phyloP scores from a whole-genome alignment of 2,113 vertebrate species.

The Oryzias javanicus region DNA sequence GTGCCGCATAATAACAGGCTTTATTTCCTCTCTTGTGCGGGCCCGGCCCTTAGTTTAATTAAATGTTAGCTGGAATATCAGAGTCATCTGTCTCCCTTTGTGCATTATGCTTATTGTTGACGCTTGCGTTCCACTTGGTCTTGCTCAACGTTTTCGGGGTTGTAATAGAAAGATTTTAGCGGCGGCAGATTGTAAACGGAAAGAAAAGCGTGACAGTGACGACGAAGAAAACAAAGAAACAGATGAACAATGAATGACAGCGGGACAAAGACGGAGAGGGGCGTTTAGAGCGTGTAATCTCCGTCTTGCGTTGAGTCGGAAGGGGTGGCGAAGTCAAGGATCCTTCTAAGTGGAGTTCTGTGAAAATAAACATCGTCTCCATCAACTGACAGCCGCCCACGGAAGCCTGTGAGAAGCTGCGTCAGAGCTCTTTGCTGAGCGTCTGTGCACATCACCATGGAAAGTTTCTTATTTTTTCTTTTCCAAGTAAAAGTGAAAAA shows the following conservation, averaged over 20 bases:
- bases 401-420: conserved; percentile 18
- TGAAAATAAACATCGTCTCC: conserved; percentile 47
- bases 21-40: conserved; percentile 54
- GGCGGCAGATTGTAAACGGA: conserved; percentile 11
- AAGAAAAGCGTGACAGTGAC: background rate
- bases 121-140: conserved; percentile 34
- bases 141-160: conserved; percentile 9
- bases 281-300: conserved; percentile 12
- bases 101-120: conserved; percentile 44
- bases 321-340: conserved; percentile 44
- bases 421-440: conserved; percentile 29
- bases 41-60: conserved; percentile 58
- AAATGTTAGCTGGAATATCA: conserved; percentile 69
- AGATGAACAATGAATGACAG: background rate
- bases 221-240: conserved; percentile 1
- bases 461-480: background rate
- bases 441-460: conserved; percentile 7
- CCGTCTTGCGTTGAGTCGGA: conserved; percentile 30
- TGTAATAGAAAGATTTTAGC: conserved; percentile 3
- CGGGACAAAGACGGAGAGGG: conserved; percentile 2
- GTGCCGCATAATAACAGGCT: conserved; percentile 65
- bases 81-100: conserved; percentile 39
- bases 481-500: conserved; percentile 3
- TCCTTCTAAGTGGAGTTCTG: conserved; percentile 32
- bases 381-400: conserved; percentile 49